Evolutionary conservation across 2,888 invertebrate species (phyloP).

Genomic region (Pinctada fucata): DNA sequence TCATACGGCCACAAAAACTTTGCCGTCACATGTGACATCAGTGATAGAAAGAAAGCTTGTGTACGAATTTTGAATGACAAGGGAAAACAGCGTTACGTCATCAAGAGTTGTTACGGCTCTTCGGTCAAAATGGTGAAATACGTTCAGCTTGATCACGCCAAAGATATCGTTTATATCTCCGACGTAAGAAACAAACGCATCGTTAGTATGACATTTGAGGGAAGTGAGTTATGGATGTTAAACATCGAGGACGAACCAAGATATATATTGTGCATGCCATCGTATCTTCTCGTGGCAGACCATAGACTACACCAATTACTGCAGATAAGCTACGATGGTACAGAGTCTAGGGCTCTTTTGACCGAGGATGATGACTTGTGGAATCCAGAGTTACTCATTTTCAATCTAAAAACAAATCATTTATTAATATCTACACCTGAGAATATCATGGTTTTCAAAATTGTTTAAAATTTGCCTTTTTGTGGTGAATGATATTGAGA

Average conservation of each 20-base stretch:
- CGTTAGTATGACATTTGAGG: slow-evolving; percentile 21
- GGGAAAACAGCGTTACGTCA: slow-evolving; percentile 28
- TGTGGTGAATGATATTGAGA: too few relatives aligned
- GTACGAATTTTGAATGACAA: slow-evolving; percentile 17
- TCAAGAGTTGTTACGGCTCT: slow-evolving; percentile 22
- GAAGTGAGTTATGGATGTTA: slow-evolving; percentile 10
- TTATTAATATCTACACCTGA: slow-evolving; percentile 19
- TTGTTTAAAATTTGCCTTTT: slow-evolving; percentile 1
- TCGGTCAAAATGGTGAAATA: slow-evolving; percentile 14
- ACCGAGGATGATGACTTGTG: slow-evolving; percentile 25
- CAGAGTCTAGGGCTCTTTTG: slow-evolving; percentile 5
- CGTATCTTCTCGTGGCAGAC: slow-evolving; percentile 12
- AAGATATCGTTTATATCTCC: slow-evolving; percentile 20
- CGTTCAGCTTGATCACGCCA: slow-evolving; percentile 5
- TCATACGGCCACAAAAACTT: slow-evolving; percentile 17
- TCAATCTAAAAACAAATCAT: slow-evolving; percentile 13
- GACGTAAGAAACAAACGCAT: slow-evolving; percentile 16
- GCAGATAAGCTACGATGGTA: slow-evolving; percentile 13
- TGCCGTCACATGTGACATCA: slow-evolving; percentile 21
- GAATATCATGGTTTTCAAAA: slow-evolving; percentile 19
- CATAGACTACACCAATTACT: slow-evolving; percentile 14
- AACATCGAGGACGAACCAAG: slow-evolving; percentile 11
- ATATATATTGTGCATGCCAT: not conserved
- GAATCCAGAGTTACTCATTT: slow-evolving; percentile 9
- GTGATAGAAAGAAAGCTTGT: not conserved